Base-by-base conservation (phyloP, 37 sponge, comb jelly and placozoan genomes). In the Lycopodina hypogea region DNA sequence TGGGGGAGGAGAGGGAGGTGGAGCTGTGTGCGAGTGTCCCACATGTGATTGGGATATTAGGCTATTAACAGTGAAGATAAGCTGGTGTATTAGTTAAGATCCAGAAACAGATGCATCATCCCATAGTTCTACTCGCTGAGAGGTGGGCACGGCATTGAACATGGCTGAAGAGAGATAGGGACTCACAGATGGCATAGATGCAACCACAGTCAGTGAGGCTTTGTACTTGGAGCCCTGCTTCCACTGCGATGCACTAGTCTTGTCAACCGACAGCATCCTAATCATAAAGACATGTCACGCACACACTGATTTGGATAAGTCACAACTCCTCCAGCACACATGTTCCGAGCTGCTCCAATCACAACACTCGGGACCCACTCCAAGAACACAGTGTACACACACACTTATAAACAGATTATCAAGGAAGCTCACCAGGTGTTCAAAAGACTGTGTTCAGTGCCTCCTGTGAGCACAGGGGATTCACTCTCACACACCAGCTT, bases 221-320 rank as follows among this genome's bases (percentile, higher is more conserved):
- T 48, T 26, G 40, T 83, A 83, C 48, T 83, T 56, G 3, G 68
- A 32, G 40, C 28, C 51, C n/a, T 56, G 57, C 15, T 51, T 67
- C 50, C 84, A 42, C 8, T 36, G 37, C 17, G 36, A 56, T 7
- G 71, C 81, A 9, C 71, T 76, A 37, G 68, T 76, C 59, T 76
- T 83, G 36, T 83, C 84, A 67, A 68, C 68, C 84, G 77, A 83
- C 84, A 83, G 56, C 12, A 83, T 69, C 84, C 84, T 76, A 45
- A 68, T 3, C 48, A 45, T 9, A 45, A 45, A 45, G 48, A 45
- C 29, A 23, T 28, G 4, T 60, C 61, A 60, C 56, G 17, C 56
- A 14, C 23, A 14, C 19, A 23, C 65, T 26, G 9, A 63, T 53
- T 53, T 18, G 17, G 17, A 53, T 53, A 53, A 53, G 14, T 53